Conservation (phyloP, 2,113 vertebrate species). For the Dasyprocta punctata region DNA sequence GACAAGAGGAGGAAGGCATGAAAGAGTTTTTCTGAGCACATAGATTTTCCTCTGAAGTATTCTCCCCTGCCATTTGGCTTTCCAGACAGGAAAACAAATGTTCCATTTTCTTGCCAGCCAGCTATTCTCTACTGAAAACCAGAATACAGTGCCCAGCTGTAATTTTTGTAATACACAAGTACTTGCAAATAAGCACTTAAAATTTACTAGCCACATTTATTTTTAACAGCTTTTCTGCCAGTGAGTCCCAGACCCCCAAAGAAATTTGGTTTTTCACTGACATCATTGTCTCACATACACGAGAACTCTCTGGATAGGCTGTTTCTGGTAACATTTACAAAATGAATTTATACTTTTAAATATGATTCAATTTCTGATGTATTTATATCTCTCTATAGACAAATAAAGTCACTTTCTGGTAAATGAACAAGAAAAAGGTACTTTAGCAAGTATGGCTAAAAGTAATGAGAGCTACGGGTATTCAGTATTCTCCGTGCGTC, state of each 20-base stretch:
- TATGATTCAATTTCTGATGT: neutral
- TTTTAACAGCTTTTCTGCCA: constrained; percentile 51
- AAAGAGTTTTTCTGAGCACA: neutral
- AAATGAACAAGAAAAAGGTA: neutral
- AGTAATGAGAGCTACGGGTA: neutral
- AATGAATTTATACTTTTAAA: neutral
- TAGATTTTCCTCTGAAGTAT: neutral
- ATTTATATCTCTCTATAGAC: constrained; percentile 45
- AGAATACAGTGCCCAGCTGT: neutral
- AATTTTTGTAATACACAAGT: neutral
- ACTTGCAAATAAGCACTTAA: constrained; percentile 16
- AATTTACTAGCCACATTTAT: constrained; percentile 37
- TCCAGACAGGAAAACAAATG: constrained; percentile 34
- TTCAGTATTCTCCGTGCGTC: neutral
- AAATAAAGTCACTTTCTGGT: constrained; percentile 38
- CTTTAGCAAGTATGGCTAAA: neutral
- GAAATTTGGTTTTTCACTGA: neutral
- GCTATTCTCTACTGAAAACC: constrained; percentile 37
- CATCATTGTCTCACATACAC: neutral
- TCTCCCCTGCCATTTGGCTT: neutral
- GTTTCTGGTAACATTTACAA: neutral
- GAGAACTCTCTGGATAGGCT: neutral
- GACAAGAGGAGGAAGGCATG: neutral
- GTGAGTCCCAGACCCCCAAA: neutral
- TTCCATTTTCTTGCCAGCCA: neutral